phyloP scores from a whole-genome alignment of 2,888 invertebrate species.

The Leucozona laternaria region DNA sequence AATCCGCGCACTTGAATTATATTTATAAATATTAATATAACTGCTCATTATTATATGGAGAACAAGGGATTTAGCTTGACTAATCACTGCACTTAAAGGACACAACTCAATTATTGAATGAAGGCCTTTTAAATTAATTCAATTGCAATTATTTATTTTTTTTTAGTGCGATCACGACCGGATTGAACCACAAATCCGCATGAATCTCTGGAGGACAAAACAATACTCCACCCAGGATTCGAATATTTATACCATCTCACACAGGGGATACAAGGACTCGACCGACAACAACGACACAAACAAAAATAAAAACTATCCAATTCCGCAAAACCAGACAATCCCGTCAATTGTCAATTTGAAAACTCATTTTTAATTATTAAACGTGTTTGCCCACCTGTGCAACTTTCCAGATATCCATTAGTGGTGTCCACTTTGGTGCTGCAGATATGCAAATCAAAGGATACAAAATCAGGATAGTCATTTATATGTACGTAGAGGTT shows the following conservation, averaged over 20 bases:
- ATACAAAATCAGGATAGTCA: slow-evolving; percentile 16
- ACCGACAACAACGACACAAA: neutral
- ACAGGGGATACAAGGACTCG: slow-evolving; percentile 1
- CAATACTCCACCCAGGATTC: slow-evolving; percentile 15
- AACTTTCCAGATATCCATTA: slow-evolving; percentile 68
- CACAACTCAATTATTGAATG: slow-evolving; percentile 1
- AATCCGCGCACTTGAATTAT: slow-evolving; percentile 31
- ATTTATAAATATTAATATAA: slow-evolving; percentile 21
- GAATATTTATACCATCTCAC: neutral
- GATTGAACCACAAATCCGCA: slow-evolving; percentile 22
- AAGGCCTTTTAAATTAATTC: slow-evolving; percentile 21
- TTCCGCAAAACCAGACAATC: slow-evolving; percentile 37
- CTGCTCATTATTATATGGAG: neutral
- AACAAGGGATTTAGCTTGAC: neutral
- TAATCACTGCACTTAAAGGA: slow-evolving; percentile 31
- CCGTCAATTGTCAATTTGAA: slow-evolving; percentile 55
- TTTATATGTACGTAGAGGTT: neutral
- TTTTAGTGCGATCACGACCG: slow-evolving; percentile 1
- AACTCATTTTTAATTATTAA: slow-evolving; percentile 67
- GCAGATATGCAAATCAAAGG: slow-evolving; percentile 49
- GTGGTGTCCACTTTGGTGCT: slow-evolving; percentile 43
- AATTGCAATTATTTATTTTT: slow-evolving; percentile 12
- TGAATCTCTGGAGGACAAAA: neutral
- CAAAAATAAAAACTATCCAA: slow-evolving; percentile 11
- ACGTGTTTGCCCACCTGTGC: slow-evolving; percentile 71